phyloP scores from a whole-genome alignment of 1,140 invertebrate species.

The Heliconius congener region DNA sequence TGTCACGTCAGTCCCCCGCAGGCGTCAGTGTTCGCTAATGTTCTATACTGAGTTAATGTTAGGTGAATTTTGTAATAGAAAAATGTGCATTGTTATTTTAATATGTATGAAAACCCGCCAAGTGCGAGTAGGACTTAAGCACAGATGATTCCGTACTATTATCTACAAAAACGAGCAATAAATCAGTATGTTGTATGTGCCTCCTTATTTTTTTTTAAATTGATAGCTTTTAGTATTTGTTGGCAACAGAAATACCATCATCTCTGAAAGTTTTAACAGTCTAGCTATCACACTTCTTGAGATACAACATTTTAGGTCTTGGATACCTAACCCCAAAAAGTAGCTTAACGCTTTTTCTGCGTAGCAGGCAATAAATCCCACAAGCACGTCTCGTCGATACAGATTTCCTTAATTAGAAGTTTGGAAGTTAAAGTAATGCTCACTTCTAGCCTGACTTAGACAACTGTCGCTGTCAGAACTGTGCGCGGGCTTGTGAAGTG shows the following conservation, averaged over 20 bases:
- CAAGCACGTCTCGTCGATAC: slow-evolving; percentile 8
- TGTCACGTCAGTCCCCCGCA: slow-evolving; percentile 14
- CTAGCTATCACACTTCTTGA: no score
- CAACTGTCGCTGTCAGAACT: slow-evolving; percentile 28
- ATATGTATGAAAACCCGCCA: neutral
- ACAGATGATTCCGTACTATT: no score
- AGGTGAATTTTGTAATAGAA: slow-evolving; percentile 8
- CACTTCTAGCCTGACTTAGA: slow-evolving; percentile 26
- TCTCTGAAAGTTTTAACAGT: no score
- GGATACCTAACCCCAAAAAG: no score
- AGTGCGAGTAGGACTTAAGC: no score
- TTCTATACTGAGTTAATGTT: neutral
- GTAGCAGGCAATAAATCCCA: neutral
- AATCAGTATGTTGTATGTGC: no score
- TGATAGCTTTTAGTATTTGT: no score
- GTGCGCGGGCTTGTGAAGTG: slow-evolving; percentile 15
- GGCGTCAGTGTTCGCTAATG: slow-evolving; percentile 6
- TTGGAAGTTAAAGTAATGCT: slow-evolving; percentile 27
- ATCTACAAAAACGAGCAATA: no score
- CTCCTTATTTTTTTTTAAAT: no score
- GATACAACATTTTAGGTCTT: no score
- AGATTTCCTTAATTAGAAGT: slow-evolving; percentile 22
- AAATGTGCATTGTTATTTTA: neutral
- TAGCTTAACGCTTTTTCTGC: no score
- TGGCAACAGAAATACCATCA: no score